Conservation (phyloP, 1,140 invertebrate genomes). For the Euglossa dilemma region DNA sequence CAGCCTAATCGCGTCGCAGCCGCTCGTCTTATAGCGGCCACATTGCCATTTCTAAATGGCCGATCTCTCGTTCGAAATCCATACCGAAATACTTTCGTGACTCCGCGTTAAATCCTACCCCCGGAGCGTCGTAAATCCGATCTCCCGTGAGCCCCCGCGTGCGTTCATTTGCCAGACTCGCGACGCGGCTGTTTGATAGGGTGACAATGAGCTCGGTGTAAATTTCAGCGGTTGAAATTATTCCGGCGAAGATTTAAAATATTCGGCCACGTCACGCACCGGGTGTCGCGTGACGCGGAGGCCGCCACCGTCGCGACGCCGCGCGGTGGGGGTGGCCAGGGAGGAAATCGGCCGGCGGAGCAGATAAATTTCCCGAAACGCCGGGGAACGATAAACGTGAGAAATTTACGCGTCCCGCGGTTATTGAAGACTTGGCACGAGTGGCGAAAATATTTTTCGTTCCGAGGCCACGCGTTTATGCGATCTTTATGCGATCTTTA, state of each 20-base stretch:
- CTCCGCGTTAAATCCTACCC: neutral
- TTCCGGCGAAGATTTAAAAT: constrained; percentile 20
- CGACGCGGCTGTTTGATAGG: neutral
- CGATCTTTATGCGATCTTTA: constrained; percentile 60
- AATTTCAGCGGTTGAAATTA: constrained; percentile 10
- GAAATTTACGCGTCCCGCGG: constrained; percentile 52
- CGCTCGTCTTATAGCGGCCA: neutral
- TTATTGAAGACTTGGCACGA: constrained; percentile 59
- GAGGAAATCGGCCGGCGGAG: neutral
- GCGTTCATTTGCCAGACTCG: neutral
- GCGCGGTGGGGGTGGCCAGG: neutral
- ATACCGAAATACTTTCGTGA: neutral
- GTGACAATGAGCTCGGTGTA: constrained; percentile 25
- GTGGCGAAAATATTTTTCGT: constrained; percentile 55
- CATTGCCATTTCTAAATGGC: neutral
- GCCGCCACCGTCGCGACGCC: neutral
- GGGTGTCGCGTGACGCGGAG: constrained; percentile 20
- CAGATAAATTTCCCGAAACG: constrained; percentile 43
- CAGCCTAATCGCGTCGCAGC: neutral
- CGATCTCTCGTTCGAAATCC: neutral
- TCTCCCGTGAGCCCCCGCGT: neutral
- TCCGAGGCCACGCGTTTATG: constrained; percentile 28
- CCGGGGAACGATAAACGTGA: constrained; percentile 38
- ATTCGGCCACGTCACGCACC: constrained; percentile 18
- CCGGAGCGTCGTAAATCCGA: neutral